phyloP scores from a whole-genome alignment of 2,888 invertebrate species.

The Synergus japonicus region DNA sequence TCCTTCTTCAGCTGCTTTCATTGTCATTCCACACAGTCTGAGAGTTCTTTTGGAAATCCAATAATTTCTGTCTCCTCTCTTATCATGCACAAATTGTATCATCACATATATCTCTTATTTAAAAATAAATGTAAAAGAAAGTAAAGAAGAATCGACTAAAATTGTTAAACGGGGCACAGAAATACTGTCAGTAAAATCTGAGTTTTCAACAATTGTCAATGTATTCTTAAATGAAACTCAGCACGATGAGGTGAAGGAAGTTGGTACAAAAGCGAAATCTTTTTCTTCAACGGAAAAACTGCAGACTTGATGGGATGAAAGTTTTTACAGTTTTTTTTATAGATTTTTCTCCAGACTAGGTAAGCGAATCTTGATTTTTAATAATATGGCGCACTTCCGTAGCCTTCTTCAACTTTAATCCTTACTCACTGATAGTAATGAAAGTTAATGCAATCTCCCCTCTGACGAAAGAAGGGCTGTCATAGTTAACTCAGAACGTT shows the following conservation, averaged over 20 bases:
- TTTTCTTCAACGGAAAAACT: conserved; percentile 30
- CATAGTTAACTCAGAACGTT: background rate
- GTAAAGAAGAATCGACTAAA: background rate
- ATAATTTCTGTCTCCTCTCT: background rate
- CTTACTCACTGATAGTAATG: conserved; percentile 18
- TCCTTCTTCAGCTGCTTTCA: conserved; percentile 1
- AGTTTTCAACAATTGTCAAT: conserved; percentile 40
- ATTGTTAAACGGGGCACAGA: background rate
- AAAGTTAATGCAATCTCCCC: conserved; percentile 23
- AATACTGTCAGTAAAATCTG: background rate
- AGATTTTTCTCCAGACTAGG: conserved; percentile 53
- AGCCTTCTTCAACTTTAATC: conserved; percentile 43
- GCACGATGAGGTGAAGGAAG: conserved; percentile 46
- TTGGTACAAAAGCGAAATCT: conserved; percentile 41
- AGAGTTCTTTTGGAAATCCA: conserved; percentile 10
- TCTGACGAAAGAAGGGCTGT: background rate
- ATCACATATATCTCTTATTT: background rate
- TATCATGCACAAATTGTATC: background rate
- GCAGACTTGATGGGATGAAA: conserved; percentile 55
- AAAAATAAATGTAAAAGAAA: background rate
- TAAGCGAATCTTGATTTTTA: conserved; percentile 64
- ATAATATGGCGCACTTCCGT: conserved; percentile 55
- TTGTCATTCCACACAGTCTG: conserved; percentile 8
- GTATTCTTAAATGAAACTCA: conserved; percentile 52
- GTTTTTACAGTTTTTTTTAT: conserved; percentile 63